phyloP scores from a whole-genome alignment of 2,888 invertebrate species.

The Antheraea assamensis region DNA sequence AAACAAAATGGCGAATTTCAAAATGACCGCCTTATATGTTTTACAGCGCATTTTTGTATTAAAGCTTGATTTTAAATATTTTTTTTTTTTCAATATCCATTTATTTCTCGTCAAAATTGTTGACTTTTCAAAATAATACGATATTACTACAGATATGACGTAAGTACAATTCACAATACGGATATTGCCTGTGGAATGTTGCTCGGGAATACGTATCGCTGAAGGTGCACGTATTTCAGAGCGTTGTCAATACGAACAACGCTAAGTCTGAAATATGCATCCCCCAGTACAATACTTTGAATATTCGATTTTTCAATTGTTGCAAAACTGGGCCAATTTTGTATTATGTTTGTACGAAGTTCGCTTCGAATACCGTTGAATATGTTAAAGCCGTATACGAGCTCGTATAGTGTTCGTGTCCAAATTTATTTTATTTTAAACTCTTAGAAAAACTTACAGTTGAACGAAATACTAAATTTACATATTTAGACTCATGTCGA shows the following conservation, averaged over 20 bases:
- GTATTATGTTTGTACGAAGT: neutral
- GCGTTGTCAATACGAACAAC: slow-evolving; percentile 8
- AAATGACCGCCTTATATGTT: too few species aligned
- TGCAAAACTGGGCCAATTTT: slow-evolving; percentile 15
- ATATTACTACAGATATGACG: neutral
- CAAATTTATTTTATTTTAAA: too few species aligned
- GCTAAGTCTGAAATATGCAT: slow-evolving; percentile 11
- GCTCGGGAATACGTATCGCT: neutral
- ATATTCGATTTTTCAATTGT: slow-evolving; percentile 9
- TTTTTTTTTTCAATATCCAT: too few species aligned
- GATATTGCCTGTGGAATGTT: neutral
- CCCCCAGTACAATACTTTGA: neutral
- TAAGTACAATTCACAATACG: neutral
- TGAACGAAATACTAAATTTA: too few species aligned
- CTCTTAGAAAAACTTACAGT: too few species aligned
- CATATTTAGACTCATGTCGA: too few species aligned
- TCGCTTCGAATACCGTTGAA: neutral
- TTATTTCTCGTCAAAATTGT: too few species aligned
- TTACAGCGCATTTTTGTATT: too few species aligned
- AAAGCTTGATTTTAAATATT: too few species aligned
- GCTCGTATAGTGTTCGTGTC: too few species aligned
- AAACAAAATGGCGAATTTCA: too few species aligned
- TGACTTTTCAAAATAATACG: neutral
- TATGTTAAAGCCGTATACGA: too few species aligned
- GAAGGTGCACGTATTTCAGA: slow-evolving; percentile 3